Percentiles rank a stretch among this genome's conserved stretches.
phyloP scores from a whole-genome alignment of 1,140 invertebrate species.

The Trypoxylus dichotomus region DNA sequence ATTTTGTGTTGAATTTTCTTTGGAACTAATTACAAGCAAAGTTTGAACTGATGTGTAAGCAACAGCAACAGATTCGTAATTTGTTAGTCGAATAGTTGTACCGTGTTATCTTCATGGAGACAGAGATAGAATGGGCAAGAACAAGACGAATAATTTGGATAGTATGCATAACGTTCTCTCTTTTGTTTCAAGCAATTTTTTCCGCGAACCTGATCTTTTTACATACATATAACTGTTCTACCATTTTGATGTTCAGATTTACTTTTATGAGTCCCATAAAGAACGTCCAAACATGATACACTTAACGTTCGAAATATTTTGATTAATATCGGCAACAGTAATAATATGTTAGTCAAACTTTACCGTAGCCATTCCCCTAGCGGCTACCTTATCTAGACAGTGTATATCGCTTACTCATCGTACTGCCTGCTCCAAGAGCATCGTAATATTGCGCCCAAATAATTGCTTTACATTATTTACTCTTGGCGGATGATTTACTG shows the following conservation, averaged over 20 bases:
- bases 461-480: slow-evolving; percentile 7
- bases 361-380: neutral
- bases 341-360: slow-evolving; percentile 18
- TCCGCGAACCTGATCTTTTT: slow-evolving; percentile 1
- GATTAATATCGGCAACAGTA: slow-evolving; percentile 18
- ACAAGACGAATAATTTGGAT: neutral
- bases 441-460: neutral
- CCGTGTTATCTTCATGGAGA: too few relatives aligned
- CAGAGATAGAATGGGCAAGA: too few relatives aligned
- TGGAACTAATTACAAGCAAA: too few relatives aligned
- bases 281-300: neutral
- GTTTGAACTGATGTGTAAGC: too few relatives aligned
- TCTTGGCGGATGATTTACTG: neutral
- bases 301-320: slow-evolving; percentile 6
- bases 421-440: neutral
- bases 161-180: neutral
- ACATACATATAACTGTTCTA: neutral
- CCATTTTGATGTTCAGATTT: neutral
- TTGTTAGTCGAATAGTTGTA: too few relatives aligned
- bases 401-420: slow-evolving; percentile 13
- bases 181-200: neutral
- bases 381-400: neutral
- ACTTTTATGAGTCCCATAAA: neutral
- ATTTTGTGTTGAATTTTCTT: too few relatives aligned
- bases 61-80: too few relatives aligned